Base-by-base conservation (phyloP, 2,888 invertebrate genomes). In the Crematogaster levior region DNA sequence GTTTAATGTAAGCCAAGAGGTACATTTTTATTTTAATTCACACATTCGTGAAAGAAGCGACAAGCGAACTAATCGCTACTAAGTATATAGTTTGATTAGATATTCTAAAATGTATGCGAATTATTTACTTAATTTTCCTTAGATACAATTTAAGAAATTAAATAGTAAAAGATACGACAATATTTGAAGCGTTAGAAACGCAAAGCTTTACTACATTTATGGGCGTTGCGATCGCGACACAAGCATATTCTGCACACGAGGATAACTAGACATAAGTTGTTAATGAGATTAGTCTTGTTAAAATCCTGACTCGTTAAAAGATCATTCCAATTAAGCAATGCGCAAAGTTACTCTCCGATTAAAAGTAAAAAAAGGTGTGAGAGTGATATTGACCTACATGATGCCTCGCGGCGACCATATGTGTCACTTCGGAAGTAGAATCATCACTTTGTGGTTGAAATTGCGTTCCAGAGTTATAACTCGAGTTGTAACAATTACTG, bases 401-500 rank as follows among this genome's bases (percentile, higher is more conserved):
- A 43, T 7, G 56, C 21, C 18, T n/a, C 34, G 10, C 34, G 56
- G 30, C 56, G 21, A 34, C 18, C 21, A n/a, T 68, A 77, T 18
- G 34, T 56, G 56, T 70, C 72, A 79, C 72, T 68, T 75, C 51
- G 30, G 43, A 79, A 79, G 43, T 77, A 56, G 43, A 43, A 56
- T 10, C 72, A 79, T 79, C 43, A 34, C 56, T 79, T 77, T 43
- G 56, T 9, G 77, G 70, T n/a, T 46, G 34, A 12, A 79, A 79
- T 56, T 56, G 53, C 77, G 43, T 79, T 56, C 34, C 72, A 56
- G 72, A n/a, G n/a, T n/a, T n/a, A n/a, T 15, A 21, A 43, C 15
- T 56, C 72, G 18, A 43, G 75, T 51, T 73, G 65, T 72, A 60
- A 82, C 82, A 82, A 82, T 84, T 83, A 74, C 58, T n/a, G n/a